Percentiles rank a stretch among this genome's conserved stretches.
phyloP scores from a whole-genome alignment of 1,140 invertebrate species.

The Bilobella aurantiaca region DNA sequence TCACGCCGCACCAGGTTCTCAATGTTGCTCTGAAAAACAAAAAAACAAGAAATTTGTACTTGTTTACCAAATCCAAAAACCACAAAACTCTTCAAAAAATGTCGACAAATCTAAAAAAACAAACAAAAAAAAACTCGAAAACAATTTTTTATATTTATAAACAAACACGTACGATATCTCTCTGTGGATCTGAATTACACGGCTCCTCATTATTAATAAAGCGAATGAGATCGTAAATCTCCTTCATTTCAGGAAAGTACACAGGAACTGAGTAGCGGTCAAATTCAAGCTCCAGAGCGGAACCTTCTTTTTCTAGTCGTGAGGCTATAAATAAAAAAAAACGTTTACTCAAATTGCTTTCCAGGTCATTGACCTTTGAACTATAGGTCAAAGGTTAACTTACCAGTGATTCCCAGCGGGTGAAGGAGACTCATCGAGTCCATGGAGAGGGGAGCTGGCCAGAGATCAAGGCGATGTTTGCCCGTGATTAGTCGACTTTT shows the following conservation, averaged over 20 bases:
- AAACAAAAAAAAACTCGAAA: no score
- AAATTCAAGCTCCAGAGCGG: conserved; percentile 48
- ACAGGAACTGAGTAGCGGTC: conserved; percentile 42
- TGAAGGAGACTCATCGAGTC: conserved; percentile 39
- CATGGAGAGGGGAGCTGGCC: conserved; percentile 46
- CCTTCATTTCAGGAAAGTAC: conserved; percentile 41
- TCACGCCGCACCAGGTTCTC: conserved; percentile 42
- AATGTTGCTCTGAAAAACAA: conserved; percentile 17
- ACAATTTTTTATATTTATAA: no score
- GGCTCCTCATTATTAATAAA: conserved; percentile 33
- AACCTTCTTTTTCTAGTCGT: conserved; percentile 47
- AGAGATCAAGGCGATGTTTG: conserved; percentile 45
- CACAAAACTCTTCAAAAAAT: no score
- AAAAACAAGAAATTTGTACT: no score
- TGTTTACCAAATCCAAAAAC: no score
- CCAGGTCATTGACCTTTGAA: not conserved
- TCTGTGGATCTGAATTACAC: conserved; percentile 9
- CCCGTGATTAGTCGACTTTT: conserved; percentile 44
- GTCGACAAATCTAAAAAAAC: no score
- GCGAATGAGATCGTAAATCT: conserved; percentile 42
- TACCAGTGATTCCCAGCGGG: conserved; percentile 36
- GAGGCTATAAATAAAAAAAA: conserved; percentile 37
- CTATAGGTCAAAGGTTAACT: not conserved
- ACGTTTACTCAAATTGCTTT: not conserved
- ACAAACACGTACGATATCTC: conserved; percentile 10